Base-by-base conservation (phyloP, 2,797 vertebrate species). In the Alcedo quadribrachys region DNA sequence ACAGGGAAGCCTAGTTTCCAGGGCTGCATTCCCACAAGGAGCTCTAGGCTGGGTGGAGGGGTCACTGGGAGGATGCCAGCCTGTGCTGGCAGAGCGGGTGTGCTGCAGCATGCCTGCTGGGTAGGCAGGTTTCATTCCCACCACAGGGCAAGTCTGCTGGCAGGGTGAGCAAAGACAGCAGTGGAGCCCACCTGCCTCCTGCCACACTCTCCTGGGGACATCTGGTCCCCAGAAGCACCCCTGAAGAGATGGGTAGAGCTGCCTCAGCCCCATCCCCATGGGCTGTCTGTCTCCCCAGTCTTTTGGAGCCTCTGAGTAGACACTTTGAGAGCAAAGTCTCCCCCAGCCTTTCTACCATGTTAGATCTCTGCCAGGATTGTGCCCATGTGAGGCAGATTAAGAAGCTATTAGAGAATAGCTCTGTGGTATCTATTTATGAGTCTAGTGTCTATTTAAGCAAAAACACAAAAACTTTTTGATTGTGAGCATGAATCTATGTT, bases 11-110 rank as follows among this genome's bases (percentile, higher is more conserved):
- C 2, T 55, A 53, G 35, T 88, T 92, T 73, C 85, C 76, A 85
- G 54, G 80, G 66, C 82, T 65, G 45, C 6, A 1, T 80, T 91
- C 74, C 66, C 53, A 63, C 68, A 10, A 32, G 58, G 45, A 37
- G 1, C 68, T 57, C 68, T 12, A 65, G 63, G 76, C 68, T 57
- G 30, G 0, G 40, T 15, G 0, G 0, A 24, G 46, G 24, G 28
- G 11, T n/a, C 28, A 18, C 32, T 74, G 89, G 63, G 79, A 58
- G 3, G 42, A 61, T 62, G 61, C 66, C 89, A 87, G 50, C 8
- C 43, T 0, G 2, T 20, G 61, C 55, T 71, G 87, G 60, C 54
- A 70, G 70, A 67, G 32, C 32, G 1, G 8, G 18, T 0, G 0
- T 2, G 1, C 62, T 28, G 67, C 2, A 8, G n/a, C 1, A 5